Evolutionary conservation across 2,888 invertebrate genomes (phyloP), one percentile per base, ranked within the genome.

Genomic region (Orthosia gracilis): DNA sequence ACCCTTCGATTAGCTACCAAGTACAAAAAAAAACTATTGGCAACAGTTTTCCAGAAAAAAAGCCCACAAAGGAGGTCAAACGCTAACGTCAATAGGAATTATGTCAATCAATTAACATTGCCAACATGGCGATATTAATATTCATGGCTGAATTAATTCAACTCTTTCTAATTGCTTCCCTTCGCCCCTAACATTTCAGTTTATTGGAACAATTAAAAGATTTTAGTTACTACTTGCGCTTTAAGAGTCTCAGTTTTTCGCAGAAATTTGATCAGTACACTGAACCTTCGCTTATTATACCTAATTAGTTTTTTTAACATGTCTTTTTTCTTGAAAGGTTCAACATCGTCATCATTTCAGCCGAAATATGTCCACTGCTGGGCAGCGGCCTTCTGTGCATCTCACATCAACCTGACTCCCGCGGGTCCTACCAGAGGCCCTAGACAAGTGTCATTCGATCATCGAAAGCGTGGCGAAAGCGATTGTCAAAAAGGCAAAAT

Each of bases 21-120:
- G 17, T 17, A 21, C 17, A 47, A 45, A 54, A 54, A 23, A 68
- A 18, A 9, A 9, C 49, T 21, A 5, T 57, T 15, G 5, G 7
- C 1, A 54, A 59, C 12, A 54, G 40, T 50, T 71, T 64, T n/a
- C 18, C 4, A 2, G 54, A 71, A 55, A 21, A 49, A 40, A 57
- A 57, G 47, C 4, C 49, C 15, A 68, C 31, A 54, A 78, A 80
- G 12, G 5, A 74, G 74, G 58, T 79, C 78, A 31, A 68, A 68
- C 26, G 18, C 5, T 47, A 23, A 66, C 21, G 54, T 67, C 78
- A 45, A 26, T 47, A 45, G 13, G 18, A 47, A 40, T 73, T 73
- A 64, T 50, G 54, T 62, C 77, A 50, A 69, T 69, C 61, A 55
- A 45, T 50, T 9, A 55, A 23, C n/a, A 17, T 50, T 55, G 49